Evolutionary conservation across 2,113 vertebrate species (phyloP).

Genomic region (Trogon surrucura): DNA sequence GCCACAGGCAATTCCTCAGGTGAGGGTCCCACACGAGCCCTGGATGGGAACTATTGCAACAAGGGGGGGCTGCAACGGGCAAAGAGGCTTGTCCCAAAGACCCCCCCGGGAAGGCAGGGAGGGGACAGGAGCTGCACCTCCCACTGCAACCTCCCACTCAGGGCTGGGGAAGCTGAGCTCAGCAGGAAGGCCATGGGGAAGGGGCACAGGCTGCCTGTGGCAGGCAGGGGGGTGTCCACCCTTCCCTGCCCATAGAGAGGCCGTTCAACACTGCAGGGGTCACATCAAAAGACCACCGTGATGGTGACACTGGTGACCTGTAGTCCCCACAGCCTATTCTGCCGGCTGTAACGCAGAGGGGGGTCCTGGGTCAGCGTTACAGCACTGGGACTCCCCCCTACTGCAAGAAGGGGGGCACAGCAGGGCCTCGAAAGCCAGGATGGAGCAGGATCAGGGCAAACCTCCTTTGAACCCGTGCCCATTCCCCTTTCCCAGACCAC

Average conservation of each 20-base stretch:
- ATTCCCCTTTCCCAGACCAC: neutral
- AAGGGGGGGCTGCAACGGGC: neutral
- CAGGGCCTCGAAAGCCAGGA: neutral
- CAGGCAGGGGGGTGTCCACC: rapidly evolving
- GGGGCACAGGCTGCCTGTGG: neutral
- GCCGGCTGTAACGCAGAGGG: rapidly evolving
- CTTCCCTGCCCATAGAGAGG: neutral
- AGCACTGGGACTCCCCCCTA: neutral
- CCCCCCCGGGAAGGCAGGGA: neutral
- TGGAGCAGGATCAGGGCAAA: neutral
- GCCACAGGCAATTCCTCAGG: too few species aligned
- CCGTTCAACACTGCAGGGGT: rapidly evolving
- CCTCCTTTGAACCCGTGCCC: neutral
- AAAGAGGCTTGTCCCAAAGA: neutral
- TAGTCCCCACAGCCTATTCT: neutral
- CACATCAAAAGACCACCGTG: rapidly evolving
- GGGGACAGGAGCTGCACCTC: neutral
- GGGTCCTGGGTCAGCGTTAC: neutral
- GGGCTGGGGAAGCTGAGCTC: neutral
- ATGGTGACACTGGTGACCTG: neutral
- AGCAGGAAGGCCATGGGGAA: neutral
- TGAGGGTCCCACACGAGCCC: neutral
- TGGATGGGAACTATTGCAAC: neutral
- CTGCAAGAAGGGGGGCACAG: rapidly evolving
- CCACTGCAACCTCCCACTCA: neutral